These are phyloP conservation scores for Eurosta solidaginis DNA, from an alignment of 1,140 invertebrate species.

Conservation along the genomic window DNA sequence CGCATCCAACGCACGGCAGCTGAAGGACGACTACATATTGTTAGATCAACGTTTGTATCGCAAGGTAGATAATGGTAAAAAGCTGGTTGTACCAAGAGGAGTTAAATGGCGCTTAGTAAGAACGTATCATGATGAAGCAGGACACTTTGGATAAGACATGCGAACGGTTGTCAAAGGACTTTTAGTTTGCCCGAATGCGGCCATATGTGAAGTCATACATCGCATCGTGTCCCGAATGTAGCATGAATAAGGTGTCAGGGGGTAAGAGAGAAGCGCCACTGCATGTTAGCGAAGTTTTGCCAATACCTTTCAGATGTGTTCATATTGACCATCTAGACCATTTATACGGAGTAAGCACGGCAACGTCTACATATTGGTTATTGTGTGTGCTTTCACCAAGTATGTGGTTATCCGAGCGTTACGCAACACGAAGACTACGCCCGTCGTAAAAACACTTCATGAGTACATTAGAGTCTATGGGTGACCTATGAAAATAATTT, in stretches of 20 bases:
- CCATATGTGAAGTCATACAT: constrained; percentile 21
- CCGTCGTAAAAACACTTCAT: constrained; percentile 28
- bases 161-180: neutral
- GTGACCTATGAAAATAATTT: neutral
- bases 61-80: neutral
- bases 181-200: constrained; percentile 33
- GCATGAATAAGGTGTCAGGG: neutral
- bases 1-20: neutral
- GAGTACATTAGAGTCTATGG: constrained; percentile 1
- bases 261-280: constrained; percentile 37
- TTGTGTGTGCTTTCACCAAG: constrained; percentile 52
- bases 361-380: constrained; percentile 60
- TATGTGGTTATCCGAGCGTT: constrained; percentile 13
- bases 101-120: constrained; percentile 3
- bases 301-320: constrained; percentile 42
- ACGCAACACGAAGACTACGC: constrained; percentile 35
- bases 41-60: neutral
- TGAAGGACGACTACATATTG: neutral
- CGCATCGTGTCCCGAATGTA: constrained; percentile 17
- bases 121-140: neutral
- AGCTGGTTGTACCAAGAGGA: neutral
- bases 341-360: constrained; percentile 42
- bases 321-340: constrained; percentile 50
- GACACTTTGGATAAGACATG: neutral
- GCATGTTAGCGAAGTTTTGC: constrained; percentile 43